Percentiles rank a stretch among this genome's conserved stretches.
phyloP scores from a whole-genome alignment of 2,113 vertebrate genomes.

The Sorex fumeus region DNA sequence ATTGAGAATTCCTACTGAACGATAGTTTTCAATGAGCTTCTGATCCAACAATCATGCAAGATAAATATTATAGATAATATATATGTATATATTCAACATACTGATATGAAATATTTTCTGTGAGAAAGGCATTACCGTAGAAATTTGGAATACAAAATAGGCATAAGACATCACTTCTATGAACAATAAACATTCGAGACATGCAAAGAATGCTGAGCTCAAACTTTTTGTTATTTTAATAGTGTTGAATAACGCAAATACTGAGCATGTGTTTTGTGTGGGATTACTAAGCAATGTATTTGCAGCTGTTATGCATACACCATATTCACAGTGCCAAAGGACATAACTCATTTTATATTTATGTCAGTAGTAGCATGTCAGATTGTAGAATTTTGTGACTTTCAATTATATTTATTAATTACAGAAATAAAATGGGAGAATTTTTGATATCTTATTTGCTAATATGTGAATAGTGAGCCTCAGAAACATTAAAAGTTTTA shows the following conservation, averaged over 20 bases:
- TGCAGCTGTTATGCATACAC: not conserved
- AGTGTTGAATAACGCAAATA: not conserved
- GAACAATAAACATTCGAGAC: not conserved
- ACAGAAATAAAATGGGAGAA: not conserved
- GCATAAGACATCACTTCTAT: not conserved
- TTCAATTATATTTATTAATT: conserved; percentile 1
- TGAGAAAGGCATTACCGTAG: not conserved
- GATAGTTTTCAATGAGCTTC: not conserved
- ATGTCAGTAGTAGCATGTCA: not conserved
- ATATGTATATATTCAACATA: not conserved
- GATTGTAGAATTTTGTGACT: not conserved
- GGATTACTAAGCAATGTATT: not conserved
- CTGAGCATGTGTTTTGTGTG: not conserved
- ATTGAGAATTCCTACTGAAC: not conserved
- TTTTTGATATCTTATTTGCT: not conserved
- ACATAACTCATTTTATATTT: not conserved
- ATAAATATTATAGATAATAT: not conserved
- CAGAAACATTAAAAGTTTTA: not conserved
- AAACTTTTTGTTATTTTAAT: not conserved
- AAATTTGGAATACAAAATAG: not conserved
- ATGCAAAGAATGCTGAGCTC: not conserved
- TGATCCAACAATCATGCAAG: not conserved
- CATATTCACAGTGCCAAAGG: not conserved
- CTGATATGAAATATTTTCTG: not conserved
- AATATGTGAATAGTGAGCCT: not conserved